Conservation (phyloP, 2,888 invertebrate genomes). For the Reticulitermes lucifugus region DNA sequence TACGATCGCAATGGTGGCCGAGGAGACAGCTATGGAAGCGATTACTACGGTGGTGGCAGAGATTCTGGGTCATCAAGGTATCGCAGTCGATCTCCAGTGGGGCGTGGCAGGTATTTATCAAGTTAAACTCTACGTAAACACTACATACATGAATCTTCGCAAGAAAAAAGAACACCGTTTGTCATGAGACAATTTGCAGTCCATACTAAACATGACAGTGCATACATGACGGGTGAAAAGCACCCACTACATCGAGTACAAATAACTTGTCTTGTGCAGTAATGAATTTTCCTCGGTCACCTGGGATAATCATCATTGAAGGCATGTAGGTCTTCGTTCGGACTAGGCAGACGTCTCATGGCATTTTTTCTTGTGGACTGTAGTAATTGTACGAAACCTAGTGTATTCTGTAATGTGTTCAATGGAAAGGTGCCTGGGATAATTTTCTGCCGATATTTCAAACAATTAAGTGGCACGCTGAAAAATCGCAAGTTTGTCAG, state of each 20-base stretch:
- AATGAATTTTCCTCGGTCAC: neutral
- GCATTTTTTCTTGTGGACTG: constrained; percentile 41
- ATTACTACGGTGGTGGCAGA: constrained; percentile 67
- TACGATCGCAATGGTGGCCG: constrained; percentile 61
- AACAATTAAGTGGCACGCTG: neutral
- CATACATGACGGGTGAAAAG: constrained; percentile 11
- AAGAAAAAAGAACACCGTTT: constrained; percentile 10
- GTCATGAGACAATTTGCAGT: constrained; percentile 50
- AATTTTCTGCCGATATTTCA: neutral
- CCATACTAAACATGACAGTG: constrained; percentile 14
- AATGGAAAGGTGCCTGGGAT: neutral
- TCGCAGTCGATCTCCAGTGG: constrained; percentile 67
- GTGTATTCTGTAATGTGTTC: constrained; percentile 5
- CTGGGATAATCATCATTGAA: constrained; percentile 17
- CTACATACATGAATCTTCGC: constrained; percentile 29
- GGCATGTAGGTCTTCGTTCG: constrained; percentile 15
- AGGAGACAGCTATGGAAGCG: constrained; percentile 63
- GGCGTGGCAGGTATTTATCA: constrained; percentile 65
- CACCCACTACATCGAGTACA: constrained; percentile 6
- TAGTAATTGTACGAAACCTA: constrained; percentile 6
- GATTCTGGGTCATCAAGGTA: constrained; percentile 67
- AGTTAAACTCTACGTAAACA: constrained; percentile 33
- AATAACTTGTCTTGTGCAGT: neutral
- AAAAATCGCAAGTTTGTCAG: neutral
- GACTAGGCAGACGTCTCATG: constrained; percentile 51